Base-by-base conservation (phyloP, 2,888 invertebrate genomes). In the Gari tellinella region DNA sequence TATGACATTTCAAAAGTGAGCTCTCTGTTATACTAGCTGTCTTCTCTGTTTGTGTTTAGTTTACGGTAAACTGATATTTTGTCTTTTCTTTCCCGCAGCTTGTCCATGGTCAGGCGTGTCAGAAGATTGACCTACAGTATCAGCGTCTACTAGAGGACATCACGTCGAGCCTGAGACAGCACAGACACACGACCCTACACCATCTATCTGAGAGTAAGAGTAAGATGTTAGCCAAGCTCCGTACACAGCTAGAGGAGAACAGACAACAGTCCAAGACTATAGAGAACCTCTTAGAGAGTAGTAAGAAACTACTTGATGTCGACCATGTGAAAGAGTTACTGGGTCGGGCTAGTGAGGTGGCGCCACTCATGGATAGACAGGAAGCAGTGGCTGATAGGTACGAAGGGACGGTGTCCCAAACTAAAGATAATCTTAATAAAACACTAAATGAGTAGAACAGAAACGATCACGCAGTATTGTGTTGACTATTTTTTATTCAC, bases 41-140 rank as follows among this genome's bases (percentile, higher is more conserved):
- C n/a, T n/a, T n/a, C n/a, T n/a, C n/a, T n/a, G n/a, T n/a, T n/a
- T n/a, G n/a, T n/a, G n/a, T n/a, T n/a, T n/a, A n/a, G n/a, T n/a
- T n/a, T n/a, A n/a, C n/a, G n/a, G n/a, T n/a, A n/a, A n/a, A n/a
- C n/a, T n/a, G n/a, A n/a, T n/a, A n/a, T n/a, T n/a, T n/a, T n/a
- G n/a, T 19, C 43, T 43, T 60, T 17, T 37, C n/a, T 45, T 66
- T 67, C 8, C n/a, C n/a, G n/a, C 72, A 89, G 89, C 70, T 69
- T 17, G 68, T 86, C 19, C 85, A 87, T 65, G 70, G 66, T 21
- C 81, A 83, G 21, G 84, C 87, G 7, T 74, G 82, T 40, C 79
- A 83, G 56, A 84, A 84, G 58, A 74, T 89, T 7, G 86, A 86
- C 45, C 68, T 79, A 23, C 90, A 90, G 66, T 88, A 84, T 56